Conservation (phyloP, 2,888 invertebrate species). For the Timema cristinae region DNA sequence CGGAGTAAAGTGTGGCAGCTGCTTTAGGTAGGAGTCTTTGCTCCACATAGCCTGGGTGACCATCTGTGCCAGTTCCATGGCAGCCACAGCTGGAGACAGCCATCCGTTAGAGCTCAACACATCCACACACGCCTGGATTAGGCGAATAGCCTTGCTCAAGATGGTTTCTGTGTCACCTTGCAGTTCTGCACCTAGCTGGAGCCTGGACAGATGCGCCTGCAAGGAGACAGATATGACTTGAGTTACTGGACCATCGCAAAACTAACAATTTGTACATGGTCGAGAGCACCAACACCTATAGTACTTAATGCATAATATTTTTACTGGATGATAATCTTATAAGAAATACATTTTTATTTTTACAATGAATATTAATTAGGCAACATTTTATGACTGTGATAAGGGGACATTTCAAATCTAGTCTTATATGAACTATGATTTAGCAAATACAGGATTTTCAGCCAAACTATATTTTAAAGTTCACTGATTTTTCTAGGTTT, state of each 20-base stretch:
- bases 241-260: not conserved
- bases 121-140: slow-evolving; percentile 92
- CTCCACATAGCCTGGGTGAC: slow-evolving; percentile 99
- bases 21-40: slow-evolving; percentile 95
- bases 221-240: not conserved
- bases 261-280: no score
- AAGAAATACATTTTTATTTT: not conserved
- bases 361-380: not conserved
- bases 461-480: no score
- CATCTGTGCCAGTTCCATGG: slow-evolving; percentile 99
- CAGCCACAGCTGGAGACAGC: slow-evolving; percentile 96
- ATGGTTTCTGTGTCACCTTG: slow-evolving; percentile 94
- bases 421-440: no score
- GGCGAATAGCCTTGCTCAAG: slow-evolving; percentile 76
- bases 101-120: slow-evolving; percentile 94
- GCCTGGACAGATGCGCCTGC: slow-evolving; percentile 47
- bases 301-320: no score
- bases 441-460: no score
- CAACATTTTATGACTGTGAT: no score
- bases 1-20: slow-evolving; percentile 88
- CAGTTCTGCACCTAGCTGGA: slow-evolving; percentile 92
- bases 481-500: no score
- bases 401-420: no score
- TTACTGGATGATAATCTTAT: no score
- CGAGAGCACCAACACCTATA: no score